These are phyloP conservation scores for Metallyticus violacea DNA, from an alignment of 2,888 invertebrate species.

Conservation along the genomic window DNA sequence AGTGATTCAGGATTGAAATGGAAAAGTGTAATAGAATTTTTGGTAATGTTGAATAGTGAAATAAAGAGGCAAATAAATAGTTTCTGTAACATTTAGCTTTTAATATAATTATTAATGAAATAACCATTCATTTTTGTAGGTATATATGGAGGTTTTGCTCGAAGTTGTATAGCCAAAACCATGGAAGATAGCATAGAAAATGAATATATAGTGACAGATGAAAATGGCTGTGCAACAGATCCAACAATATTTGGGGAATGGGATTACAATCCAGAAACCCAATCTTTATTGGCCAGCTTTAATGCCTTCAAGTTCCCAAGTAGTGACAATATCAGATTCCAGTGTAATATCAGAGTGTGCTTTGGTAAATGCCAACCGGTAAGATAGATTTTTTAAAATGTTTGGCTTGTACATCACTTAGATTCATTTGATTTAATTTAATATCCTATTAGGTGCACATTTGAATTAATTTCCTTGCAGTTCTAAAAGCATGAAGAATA, in stretches of 20 bases:
- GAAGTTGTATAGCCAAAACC: slow-evolving; percentile 90
- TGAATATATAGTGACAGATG: slow-evolving; percentile 89
- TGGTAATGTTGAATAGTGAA: too few species aligned
- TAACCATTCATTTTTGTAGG: slow-evolving; percentile 49
- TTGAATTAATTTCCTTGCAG: not conserved
- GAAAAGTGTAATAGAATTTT: too few species aligned
- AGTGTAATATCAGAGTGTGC: slow-evolving; percentile 92
- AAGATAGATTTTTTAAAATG: slow-evolving; percentile 44
- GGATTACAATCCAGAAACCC: slow-evolving; percentile 83
- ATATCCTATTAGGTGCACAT: not conserved
- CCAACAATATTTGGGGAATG: slow-evolving; percentile 91
- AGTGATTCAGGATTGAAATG: too few species aligned
- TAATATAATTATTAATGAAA: too few species aligned
- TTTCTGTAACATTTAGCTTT: too few species aligned
- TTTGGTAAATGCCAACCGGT: slow-evolving; percentile 94
- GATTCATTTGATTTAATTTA: not conserved
- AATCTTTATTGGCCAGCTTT: slow-evolving; percentile 81
- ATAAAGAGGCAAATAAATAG: too few species aligned
- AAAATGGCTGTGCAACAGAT: slow-evolving; percentile 91
- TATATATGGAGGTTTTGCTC: slow-evolving; percentile 91
- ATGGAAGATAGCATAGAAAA: slow-evolving; percentile 85
- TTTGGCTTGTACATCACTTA: not conserved
- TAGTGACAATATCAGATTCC: slow-evolving; percentile 91
- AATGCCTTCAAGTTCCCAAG: slow-evolving; percentile 95
- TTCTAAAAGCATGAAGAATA: not conserved